Evolutionary conservation across 2,113 vertebrate species (phyloP), one percentile per base, ranked within the genome.

Genomic region (Nibea coibor): DNA sequence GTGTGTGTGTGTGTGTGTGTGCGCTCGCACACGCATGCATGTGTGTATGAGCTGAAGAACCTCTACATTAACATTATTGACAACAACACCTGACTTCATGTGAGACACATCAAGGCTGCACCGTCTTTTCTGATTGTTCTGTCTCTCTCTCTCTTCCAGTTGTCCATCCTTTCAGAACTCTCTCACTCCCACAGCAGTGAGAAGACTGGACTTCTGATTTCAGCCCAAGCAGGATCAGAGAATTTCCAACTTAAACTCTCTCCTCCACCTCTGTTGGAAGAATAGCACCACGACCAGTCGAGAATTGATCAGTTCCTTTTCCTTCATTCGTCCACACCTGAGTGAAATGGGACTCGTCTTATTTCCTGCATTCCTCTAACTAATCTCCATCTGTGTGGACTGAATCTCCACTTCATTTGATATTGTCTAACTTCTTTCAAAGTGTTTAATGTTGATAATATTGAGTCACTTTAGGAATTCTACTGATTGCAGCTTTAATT

Each of bases 131-230:
- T 17, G 19, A 48, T 24, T n/a, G 15, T 14, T 65, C 17, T 64
- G 35, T 72, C 22, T 35, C 0, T 53, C 15, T 82, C 43, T 72
- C 1, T 61, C 79, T 90, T 89, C 20, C 94, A 99, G 98, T 68
- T 99, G 50, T 96, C 97, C 70, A 96, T 99, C 57, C 95, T 98
- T 4, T 96, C 96, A 0, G 97, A 99, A 9, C 95, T 98, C 47
- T 95, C 96, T 0, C 95, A 93, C 0, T 86, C 91, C 66, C 96
- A 93, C 0, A 51, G 95, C 15, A 22, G 82, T 0, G 97, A 98
- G 58, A 97, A 94, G 91, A 86, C 93, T 0, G 88, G 95, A 57
- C 90, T 93, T 0, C 88, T 97, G 9, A 90, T 95, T 0, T 1
- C 94, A 22, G 83, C 92, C 84, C 96, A 96, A 0, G 84, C 95